phyloP scores from a whole-genome alignment of 2,113 vertebrate species.

The Pavo muticus region DNA sequence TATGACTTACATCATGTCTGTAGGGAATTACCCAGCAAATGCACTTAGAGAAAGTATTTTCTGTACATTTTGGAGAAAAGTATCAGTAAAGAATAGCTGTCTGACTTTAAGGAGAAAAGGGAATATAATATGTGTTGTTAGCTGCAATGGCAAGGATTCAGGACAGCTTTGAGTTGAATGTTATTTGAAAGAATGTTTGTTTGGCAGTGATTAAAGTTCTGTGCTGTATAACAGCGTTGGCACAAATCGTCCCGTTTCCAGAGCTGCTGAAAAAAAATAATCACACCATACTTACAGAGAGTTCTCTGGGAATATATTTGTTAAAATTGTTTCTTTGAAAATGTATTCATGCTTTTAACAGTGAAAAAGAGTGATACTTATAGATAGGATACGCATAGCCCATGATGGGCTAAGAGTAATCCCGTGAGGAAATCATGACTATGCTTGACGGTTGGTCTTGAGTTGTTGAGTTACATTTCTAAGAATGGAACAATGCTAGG shows the following conservation, averaged over 20 bases:
- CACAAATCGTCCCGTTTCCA: conserved; percentile 36
- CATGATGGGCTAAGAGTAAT: not conserved
- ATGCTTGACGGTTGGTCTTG: not conserved
- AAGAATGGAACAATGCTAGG: not conserved
- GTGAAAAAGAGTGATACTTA: not conserved
- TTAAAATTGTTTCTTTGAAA: not conserved
- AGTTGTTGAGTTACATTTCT: not conserved
- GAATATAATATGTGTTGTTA: not conserved
- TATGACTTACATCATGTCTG: not conserved
- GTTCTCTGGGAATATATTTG: not conserved
- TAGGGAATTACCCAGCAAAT: not conserved
- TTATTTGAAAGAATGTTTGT: conserved; percentile 35
- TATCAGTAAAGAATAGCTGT: not conserved
- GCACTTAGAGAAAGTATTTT: conserved; percentile 19
- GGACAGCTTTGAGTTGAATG: not conserved
- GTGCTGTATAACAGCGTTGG: not conserved
- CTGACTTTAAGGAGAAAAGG: conserved; percentile 1
- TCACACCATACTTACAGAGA: not conserved
- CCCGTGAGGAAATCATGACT: not conserved
- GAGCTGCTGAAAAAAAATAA: not conserved
- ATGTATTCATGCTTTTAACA: not conserved
- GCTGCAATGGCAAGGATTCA: conserved; percentile 14
- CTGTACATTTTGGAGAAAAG: conserved; percentile 8
- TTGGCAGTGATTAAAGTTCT: conserved; percentile 18
- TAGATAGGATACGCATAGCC: not conserved